Base-by-base conservation (phyloP, 2,888 invertebrate genomes). In the Galeruca laticollis region DNA sequence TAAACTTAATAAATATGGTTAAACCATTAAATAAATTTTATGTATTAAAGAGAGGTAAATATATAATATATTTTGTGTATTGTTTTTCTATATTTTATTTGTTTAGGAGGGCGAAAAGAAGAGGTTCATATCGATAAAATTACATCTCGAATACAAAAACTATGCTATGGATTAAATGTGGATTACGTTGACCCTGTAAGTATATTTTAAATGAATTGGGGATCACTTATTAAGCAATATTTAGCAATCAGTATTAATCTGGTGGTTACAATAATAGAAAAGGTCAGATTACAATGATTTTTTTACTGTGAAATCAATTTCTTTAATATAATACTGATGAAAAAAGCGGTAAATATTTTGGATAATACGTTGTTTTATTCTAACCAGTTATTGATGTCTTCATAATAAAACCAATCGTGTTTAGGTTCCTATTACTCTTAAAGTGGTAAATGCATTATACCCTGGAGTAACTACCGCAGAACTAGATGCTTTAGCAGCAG, bases 391-490 rank as follows among this genome's bases (percentile, higher is more conserved):
- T n/a, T n/a, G n/a, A n/a, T n/a, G n/a, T n/a, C n/a, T n/a, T n/a
- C n/a, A n/a, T n/a, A n/a, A n/a, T n/a, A n/a, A n/a, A n/a, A n/a
- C n/a, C n/a, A n/a, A n/a, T n/a, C n/a, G n/a, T n/a, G n/a, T 40
- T 43, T 68, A 77, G 77, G 61, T 77, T 15, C 62, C 92, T 56
- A 95, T 96, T 71, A 96, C 96, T 0, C 86, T 94, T 75, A 96
- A 97, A 87, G 98, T 99, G 0, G 96, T 99, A 76, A 94, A 88
- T 85, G 99, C 98, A 0, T 89, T 99, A 52, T 99, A 98, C 84
- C 92, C 95, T 72, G 99, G 99, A n/a, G 98, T 99, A 1, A 96
- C 97, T 8, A 99, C 99, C 0, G 94, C 97, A n/a, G 98, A 99
- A 84, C 87, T 99, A 78, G 99, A 99, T 86, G 98, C 98, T 84